Percentiles rank a stretch among this genome's conserved stretches.
phyloP scores from a whole-genome alignment of 2,797 vertebrate genomes.

The Aphelocoma californica region DNA sequence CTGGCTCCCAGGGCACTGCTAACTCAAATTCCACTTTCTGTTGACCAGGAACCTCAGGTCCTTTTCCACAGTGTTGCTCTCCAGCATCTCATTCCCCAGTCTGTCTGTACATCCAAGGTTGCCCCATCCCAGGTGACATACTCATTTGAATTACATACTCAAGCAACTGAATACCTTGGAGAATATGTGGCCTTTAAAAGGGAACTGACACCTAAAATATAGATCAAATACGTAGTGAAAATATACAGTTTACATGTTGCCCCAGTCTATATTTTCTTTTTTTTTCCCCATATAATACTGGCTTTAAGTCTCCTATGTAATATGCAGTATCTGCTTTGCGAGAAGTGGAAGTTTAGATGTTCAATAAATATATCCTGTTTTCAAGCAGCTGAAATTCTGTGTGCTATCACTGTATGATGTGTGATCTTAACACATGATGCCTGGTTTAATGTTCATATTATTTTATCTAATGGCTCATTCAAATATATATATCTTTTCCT shows the following conservation, averaged over 20 bases:
- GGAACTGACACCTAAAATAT: background rate
- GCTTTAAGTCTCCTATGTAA: background rate
- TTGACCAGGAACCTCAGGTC: accelerated
- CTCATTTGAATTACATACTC: background rate
- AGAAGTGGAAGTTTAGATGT: background rate
- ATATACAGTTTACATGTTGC: background rate
- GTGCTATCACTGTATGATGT: background rate
- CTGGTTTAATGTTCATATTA: background rate
- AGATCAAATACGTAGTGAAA: background rate
- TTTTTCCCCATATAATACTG: background rate
- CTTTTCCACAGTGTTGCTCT: accelerated
- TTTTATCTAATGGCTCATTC: background rate
- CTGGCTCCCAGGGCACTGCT: background rate
- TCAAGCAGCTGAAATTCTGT: background rate
- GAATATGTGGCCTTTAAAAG: background rate
- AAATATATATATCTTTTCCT: background rate
- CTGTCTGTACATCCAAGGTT: background rate
- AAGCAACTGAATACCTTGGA: background rate
- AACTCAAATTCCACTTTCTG: accelerated
- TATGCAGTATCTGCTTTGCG: background rate
- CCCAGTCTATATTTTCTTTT: accelerated
- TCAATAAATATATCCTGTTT: background rate
- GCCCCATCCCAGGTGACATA: background rate
- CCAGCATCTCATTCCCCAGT: background rate
- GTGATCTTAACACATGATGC: background rate